Evolutionary conservation across 2,797 vertebrate species (phyloP).

Genomic region (Molossus alvarezi): DNA sequence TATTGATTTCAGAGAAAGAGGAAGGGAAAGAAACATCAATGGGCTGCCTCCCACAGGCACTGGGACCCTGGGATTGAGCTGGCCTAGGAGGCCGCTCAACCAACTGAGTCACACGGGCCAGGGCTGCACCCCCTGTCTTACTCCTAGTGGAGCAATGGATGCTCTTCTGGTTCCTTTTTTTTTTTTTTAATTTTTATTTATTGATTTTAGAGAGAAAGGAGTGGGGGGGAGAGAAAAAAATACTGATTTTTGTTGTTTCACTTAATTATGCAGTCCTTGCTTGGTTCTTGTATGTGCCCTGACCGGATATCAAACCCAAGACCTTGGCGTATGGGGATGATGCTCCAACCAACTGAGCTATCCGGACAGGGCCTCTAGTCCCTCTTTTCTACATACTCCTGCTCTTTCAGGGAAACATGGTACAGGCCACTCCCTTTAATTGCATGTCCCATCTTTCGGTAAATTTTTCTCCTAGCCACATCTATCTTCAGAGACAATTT

Average conservation of each 20-base stretch:
- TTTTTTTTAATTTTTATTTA: background rate
- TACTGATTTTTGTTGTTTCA: background rate
- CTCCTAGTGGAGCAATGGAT: background rate
- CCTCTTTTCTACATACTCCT: background rate
- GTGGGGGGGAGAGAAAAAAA: background rate
- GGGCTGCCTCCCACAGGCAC: too few relatives aligned
- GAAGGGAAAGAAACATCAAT: background rate
- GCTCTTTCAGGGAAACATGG: background rate
- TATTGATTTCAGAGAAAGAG: background rate
- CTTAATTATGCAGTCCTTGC: background rate
- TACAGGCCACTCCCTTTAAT: background rate
- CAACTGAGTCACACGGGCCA: too few relatives aligned
- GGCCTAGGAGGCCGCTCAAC: too few relatives aligned
- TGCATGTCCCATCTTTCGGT: background rate
- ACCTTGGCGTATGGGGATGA: background rate
- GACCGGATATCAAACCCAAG: background rate
- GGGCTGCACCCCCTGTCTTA: background rate
- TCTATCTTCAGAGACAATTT: slow-evolving; percentile 7
- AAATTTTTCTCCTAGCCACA: background rate
- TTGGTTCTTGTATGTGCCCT: background rate
- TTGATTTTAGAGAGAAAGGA: too few relatives aligned
- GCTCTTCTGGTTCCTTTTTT: background rate
- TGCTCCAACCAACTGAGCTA: background rate
- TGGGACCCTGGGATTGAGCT: too few relatives aligned
- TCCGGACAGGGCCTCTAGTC: background rate